These are phyloP conservation scores for Eugnorisma glareosa DNA, from an alignment of 2,888 invertebrate species.

Conservation along the genomic window DNA sequence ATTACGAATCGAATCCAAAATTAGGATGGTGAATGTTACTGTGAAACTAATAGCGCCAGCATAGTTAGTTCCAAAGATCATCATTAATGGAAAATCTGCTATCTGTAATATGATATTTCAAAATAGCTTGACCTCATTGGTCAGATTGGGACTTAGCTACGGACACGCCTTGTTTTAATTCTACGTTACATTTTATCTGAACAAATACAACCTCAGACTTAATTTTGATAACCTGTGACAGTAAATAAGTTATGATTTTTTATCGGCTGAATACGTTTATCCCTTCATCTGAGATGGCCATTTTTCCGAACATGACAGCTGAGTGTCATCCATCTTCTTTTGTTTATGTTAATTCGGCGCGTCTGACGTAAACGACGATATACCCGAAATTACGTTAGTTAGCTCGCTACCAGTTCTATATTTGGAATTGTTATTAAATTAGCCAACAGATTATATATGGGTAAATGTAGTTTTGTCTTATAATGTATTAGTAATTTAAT, in stretches of 20 bases:
- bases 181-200: not conserved
- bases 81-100: not conserved
- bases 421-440: no score
- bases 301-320: no score
- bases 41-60: not conserved
- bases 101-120: not conserved
- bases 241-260: not conserved
- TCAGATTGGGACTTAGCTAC: not conserved
- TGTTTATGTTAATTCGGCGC: no score
- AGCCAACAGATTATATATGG: no score
- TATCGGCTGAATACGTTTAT: not conserved
- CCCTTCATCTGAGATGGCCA: no score
- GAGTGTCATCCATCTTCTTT: no score
- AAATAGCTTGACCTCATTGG: not conserved
- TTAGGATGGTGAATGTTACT: not conserved
- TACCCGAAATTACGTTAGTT: no score
- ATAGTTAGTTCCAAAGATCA: not conserved
- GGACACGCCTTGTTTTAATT: not conserved
- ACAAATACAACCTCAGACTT: not conserved
- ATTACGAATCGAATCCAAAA: not conserved
- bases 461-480: no score
- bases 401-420: no score
- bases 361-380: no score
- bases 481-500: no score
- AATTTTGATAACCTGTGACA: not conserved